Evolutionary conservation across 2,113 vertebrate genomes (phyloP).

Genomic region (Vicugna pacos): DNA sequence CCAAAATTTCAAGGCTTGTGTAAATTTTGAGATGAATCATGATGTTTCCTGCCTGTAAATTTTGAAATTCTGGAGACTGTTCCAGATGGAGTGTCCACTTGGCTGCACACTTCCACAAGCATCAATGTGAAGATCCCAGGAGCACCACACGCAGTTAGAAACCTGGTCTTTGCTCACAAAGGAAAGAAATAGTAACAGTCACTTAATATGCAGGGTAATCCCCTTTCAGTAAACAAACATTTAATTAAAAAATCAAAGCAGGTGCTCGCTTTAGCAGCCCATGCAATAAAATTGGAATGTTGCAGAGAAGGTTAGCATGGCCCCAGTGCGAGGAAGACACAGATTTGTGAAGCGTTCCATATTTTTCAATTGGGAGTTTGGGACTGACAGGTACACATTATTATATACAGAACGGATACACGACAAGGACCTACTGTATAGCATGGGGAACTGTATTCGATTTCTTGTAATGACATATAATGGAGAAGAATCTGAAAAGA

Average conservation of each 20-base stretch:
- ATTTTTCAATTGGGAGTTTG: too few relatives aligned
- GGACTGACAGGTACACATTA: too few relatives aligned
- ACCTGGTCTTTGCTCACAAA: background rate
- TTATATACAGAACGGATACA: too few relatives aligned
- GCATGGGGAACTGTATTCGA: too few relatives aligned
- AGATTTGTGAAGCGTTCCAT: too few relatives aligned
- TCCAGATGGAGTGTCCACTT: background rate
- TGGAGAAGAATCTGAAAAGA: too few relatives aligned
- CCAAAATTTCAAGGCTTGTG: background rate
- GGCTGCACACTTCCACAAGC: background rate
- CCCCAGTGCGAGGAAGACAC: too few relatives aligned
- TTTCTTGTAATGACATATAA: too few relatives aligned
- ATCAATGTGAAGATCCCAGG: background rate
- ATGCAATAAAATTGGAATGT: too few relatives aligned
- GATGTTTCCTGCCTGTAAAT: background rate
- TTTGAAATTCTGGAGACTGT: constrained; percentile 1
- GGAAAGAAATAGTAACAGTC: background rate
- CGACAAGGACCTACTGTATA: too few relatives aligned
- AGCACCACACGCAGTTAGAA: background rate
- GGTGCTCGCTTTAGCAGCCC: too few relatives aligned
- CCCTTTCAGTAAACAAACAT: background rate
- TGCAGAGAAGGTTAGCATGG: too few relatives aligned
- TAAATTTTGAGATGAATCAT: background rate
- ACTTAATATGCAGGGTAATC: background rate
- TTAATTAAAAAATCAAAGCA: background rate